Percentiles rank a stretch among this genome's conserved stretches.
Conservation (phyloP, 2,888 invertebrate genomes). For the Limnephilus auricula region DNA sequence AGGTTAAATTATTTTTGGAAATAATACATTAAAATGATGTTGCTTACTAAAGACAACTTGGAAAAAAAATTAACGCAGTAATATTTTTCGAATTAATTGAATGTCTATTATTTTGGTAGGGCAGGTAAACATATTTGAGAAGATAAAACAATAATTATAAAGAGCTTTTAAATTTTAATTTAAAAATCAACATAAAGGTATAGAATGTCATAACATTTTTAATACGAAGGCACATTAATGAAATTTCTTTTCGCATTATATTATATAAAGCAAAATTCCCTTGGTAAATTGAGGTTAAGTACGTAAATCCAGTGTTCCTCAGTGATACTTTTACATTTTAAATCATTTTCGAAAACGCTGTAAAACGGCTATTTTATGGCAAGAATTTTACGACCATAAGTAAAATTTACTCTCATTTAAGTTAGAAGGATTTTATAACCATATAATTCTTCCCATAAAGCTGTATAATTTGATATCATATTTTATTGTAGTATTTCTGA, state of each 20-base stretch:
- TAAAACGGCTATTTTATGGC: conserved; percentile 26
- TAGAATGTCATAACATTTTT: background rate
- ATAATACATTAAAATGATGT: too few relatives aligned
- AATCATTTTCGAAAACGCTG: conserved; percentile 21
- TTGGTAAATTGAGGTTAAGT: background rate
- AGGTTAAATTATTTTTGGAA: background rate
- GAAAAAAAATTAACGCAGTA: background rate
- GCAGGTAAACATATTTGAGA: background rate
- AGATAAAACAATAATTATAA: background rate
- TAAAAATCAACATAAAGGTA: background rate
- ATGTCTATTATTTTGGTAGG: background rate
- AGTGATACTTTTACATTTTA: conserved; percentile 11
- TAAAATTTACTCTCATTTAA: conserved; percentile 40
- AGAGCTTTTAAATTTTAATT: background rate
- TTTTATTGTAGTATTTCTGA: conserved; percentile 24
- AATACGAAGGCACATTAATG: background rate
- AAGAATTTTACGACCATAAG: conserved; percentile 30
- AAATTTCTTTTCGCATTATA: background rate
- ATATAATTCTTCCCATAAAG: conserved; percentile 9
- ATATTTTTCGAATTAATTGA: background rate
- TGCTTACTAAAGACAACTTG: background rate
- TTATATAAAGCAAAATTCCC: background rate
- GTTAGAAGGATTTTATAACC: conserved; percentile 32
- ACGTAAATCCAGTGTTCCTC: conserved; percentile 7
- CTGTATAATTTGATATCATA: conserved; percentile 29